A percentile compares a stretch with the other conserved stretches of the same genome.
Conservation (phyloP, 2,113 vertebrate genomes). For the Cavia aperea region DNA sequence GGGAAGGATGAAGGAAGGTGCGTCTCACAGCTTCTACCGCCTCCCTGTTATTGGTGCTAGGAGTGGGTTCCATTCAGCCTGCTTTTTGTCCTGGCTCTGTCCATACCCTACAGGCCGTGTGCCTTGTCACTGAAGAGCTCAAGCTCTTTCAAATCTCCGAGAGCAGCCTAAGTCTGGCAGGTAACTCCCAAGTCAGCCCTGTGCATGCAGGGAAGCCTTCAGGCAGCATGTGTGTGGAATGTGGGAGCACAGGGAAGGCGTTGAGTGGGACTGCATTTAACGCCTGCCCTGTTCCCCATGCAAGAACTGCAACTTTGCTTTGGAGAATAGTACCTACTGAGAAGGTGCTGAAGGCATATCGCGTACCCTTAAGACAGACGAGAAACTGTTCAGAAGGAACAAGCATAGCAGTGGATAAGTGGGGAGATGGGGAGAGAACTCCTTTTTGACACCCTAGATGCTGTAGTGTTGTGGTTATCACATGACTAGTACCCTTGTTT, state of each 20-base stretch:
- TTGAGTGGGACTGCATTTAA: no score
- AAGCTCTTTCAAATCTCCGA: not conserved
- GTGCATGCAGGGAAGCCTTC: not conserved
- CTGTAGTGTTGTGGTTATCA: not conserved
- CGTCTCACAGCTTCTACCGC: fast-evolving
- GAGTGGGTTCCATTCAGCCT: not conserved
- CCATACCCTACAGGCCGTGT: not conserved
- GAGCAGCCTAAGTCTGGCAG: not conserved
- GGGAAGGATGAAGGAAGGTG: not conserved
- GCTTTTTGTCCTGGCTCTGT: not conserved
- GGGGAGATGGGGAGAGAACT: not conserved
- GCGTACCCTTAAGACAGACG: not conserved
- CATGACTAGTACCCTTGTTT: not conserved
- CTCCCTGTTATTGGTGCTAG: not conserved
- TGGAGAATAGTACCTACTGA: not conserved
- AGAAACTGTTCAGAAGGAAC: not conserved
- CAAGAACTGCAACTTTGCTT: not conserved
- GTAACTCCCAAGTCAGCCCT: not conserved
- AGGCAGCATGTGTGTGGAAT: not conserved
- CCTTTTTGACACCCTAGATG: not conserved
- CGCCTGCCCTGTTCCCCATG: not conserved
- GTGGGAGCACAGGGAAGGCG: not conserved
- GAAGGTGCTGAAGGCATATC: not conserved
- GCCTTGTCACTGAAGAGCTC: not conserved
- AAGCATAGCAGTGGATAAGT: not conserved